Percentiles rank a stretch among this genome's conserved stretches.
These are phyloP conservation scores for Conopomorpha cramerella DNA, from an alignment of 1,140 invertebrate genomes.

Conservation along the genomic window DNA sequence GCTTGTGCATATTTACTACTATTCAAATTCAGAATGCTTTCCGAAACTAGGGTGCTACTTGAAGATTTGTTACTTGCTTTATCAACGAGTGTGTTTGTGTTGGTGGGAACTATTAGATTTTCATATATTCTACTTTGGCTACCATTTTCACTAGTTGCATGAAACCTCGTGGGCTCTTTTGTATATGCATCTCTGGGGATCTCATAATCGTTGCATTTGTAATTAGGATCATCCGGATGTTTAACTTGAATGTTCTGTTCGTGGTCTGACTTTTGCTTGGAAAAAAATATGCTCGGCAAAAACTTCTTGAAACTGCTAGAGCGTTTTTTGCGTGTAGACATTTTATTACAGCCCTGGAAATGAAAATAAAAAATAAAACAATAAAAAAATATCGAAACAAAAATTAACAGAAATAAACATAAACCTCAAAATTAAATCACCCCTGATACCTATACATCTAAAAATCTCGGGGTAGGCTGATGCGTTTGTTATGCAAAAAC, in stretches of 20 bases:
- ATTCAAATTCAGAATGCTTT: slow-evolving; percentile 17
- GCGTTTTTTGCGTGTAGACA: slow-evolving; percentile 34
- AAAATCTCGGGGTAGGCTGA: no score
- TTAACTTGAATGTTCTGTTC: slow-evolving; percentile 12
- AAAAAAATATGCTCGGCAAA: slow-evolving; percentile 39
- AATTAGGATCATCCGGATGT: slow-evolving; percentile 11
- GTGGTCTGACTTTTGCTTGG: slow-evolving; percentile 31
- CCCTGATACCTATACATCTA: no score
- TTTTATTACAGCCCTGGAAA: no score
- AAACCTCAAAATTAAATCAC: no score
- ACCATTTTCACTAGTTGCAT: no score
- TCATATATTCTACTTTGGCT: slow-evolving; percentile 37
- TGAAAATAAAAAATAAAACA: no score
- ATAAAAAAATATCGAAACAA: no score
- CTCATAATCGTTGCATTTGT: slow-evolving; percentile 28
- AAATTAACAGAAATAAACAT: no score
- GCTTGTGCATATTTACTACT: slow-evolving; percentile 7
- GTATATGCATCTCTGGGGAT: not conserved
- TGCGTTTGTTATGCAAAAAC: no score
- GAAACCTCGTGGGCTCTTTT: slow-evolving; percentile 1
- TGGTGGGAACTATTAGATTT: slow-evolving; percentile 23
- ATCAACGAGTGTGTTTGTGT: slow-evolving; percentile 12
- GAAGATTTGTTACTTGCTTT: slow-evolving; percentile 30
- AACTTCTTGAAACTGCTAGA: slow-evolving; percentile 36
- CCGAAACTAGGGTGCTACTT: slow-evolving; percentile 43